Conservation (phyloP, 2,888 invertebrate genomes). For the Herminia tarsipennalis region DNA sequence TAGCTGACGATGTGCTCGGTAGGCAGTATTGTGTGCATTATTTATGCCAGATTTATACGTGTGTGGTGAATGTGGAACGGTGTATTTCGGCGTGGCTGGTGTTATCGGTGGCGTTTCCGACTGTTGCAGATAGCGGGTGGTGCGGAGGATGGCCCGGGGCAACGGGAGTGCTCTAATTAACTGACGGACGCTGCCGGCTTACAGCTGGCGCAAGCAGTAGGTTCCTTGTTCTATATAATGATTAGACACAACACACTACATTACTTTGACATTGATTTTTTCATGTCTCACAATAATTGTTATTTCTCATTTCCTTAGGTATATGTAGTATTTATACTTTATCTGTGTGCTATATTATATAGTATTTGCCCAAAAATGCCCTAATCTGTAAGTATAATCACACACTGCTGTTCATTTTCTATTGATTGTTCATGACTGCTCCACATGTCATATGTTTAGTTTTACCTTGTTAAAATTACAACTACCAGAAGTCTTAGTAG, state of each 20-base stretch:
- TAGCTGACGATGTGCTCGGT: slow-evolving; percentile 31
- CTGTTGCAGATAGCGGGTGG: slow-evolving; percentile 81
- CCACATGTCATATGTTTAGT: slow-evolving; percentile 13
- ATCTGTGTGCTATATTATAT: too few species aligned
- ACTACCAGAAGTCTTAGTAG: slow-evolving; percentile 2
- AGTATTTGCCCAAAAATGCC: too few species aligned
- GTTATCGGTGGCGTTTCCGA: slow-evolving; percentile 82
- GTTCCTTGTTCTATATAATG: slow-evolving; percentile 42
- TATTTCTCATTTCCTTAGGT: too few species aligned
- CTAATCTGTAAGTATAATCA: too few species aligned
- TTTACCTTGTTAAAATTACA: not conserved
- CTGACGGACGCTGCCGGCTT: slow-evolving; percentile 83
- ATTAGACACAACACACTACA: slow-evolving; percentile 15
- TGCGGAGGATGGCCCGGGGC: slow-evolving; percentile 79
- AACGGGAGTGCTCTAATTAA: slow-evolving; percentile 76
- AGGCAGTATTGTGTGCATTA: slow-evolving; percentile 28
- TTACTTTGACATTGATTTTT: slow-evolving; percentile 41
- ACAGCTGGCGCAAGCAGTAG: slow-evolving; percentile 82
- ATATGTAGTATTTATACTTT: too few species aligned
- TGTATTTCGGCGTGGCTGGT: slow-evolving; percentile 60
- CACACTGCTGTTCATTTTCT: not conserved
- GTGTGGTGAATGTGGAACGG: slow-evolving; percentile 33
- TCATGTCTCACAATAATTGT: slow-evolving; percentile 9
- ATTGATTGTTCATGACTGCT: slow-evolving; percentile 6
- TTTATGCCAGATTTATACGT: slow-evolving; percentile 29